phyloP scores from a whole-genome alignment of 2,113 vertebrate species.

The Percina caprodes region DNA sequence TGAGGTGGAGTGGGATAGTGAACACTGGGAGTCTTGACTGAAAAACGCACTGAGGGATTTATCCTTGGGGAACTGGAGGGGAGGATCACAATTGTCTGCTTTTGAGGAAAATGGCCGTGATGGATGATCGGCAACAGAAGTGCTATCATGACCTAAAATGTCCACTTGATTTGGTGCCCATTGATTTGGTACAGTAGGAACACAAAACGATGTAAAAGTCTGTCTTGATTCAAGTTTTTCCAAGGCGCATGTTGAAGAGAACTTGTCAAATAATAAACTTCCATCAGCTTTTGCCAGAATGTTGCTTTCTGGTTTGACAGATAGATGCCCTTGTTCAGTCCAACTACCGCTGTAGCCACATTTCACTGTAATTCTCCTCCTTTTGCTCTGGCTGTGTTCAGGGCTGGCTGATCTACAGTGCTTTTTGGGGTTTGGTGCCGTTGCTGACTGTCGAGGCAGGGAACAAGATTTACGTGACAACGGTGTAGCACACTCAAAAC shows the following conservation, averaged over 20 bases:
- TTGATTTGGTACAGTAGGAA: slow-evolving; percentile 20
- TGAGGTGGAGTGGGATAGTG: slow-evolving; percentile 66
- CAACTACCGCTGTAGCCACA: not conserved
- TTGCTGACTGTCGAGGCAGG: slow-evolving; percentile 13
- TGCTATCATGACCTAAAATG: not conserved
- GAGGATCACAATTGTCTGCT: not conserved
- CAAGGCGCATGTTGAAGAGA: not conserved
- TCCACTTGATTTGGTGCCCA: not conserved
- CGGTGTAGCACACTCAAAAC: not conserved
- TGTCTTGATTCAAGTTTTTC: slow-evolving; percentile 13
- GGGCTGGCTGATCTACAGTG: slow-evolving; percentile 69
- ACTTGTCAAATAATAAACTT: slow-evolving; percentile 13
- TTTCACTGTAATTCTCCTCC: slow-evolving; percentile 36
- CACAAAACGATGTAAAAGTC: slow-evolving; percentile 10
- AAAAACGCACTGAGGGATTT: slow-evolving; percentile 14
- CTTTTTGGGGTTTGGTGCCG: slow-evolving; percentile 65
- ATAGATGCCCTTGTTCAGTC: not conserved
- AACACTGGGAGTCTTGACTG: slow-evolving; percentile 53
- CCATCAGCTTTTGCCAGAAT: not conserved
- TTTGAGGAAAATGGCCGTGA: not conserved
- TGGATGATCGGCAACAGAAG: slow-evolving; percentile 6
- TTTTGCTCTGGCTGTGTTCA: slow-evolving; percentile 63
- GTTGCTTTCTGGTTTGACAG: slow-evolving; percentile 1
- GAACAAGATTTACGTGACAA: slow-evolving; percentile 32
- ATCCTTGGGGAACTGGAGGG: not conserved